Evolutionary conservation across 2,888 invertebrate species (phyloP), one percentile per base, ranked within the genome.

Genomic region (Acleris cristana): DNA sequence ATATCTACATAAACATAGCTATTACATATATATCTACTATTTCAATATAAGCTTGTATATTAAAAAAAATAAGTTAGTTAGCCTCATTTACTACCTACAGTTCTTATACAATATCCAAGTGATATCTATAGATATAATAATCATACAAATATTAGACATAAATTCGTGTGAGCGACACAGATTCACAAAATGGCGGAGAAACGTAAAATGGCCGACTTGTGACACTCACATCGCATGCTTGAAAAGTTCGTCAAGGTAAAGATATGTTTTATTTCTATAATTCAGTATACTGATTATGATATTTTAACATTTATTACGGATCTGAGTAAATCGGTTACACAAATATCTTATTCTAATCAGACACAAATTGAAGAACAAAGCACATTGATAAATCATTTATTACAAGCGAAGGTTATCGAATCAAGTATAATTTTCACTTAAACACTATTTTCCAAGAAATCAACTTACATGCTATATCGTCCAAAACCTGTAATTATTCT

Each of bases 61-160:
- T 76, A 77, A 80, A 81, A 79, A 81, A 81, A 79, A 76, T 79
- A 83, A 79, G 80, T 79, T 81, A 71, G 64, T 76, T 78, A 79
- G 77, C 79, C 73, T 79, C 74, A 73, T 72, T 71, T 67, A 70
- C 72, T 78, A 76, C 69, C 75, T 75, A 78, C 54, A 14, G 34
- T 57, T 51, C 56, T 69, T 61, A 61, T 52, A 61, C 69, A 70
- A 69, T 55, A 53, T 45, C 34, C 66, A 70, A 71, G 61, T 67
- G 57, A 61, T 52, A 57, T 52, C 45, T 67, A 62, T 66, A 45
- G 52, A 23, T 62, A 66, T 61, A 57, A 57, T 57, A 64, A 51
- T 66, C 30, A 62, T 62, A 67, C 58, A 62, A 62, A 66, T 57
- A 66, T 48, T 61, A 44, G 56, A 61, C 51, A 57, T 62, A 48